A percentile compares a stretch with the other conserved stretches of the same genome.
Evolutionary conservation across 2,888 invertebrate genomes (phyloP).

Genomic region (Agrotis exclamationis): DNA sequence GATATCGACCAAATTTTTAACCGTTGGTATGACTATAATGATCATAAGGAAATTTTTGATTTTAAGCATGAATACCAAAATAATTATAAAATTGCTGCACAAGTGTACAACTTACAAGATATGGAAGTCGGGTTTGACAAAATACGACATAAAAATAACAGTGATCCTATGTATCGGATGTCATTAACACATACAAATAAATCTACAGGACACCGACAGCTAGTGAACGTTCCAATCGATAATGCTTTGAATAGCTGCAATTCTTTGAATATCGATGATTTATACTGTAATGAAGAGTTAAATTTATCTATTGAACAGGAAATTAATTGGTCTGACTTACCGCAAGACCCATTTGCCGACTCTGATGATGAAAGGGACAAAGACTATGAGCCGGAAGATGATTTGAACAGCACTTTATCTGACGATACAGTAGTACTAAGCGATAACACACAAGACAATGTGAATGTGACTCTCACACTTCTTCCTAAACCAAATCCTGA

Average conservation of each 20-base stretch:
- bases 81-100: too few species aligned
- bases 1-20: too few species aligned
- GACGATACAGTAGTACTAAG: constrained; percentile 17
- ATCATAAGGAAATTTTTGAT: too few species aligned
- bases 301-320: constrained; percentile 1
- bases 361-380: constrained; percentile 24
- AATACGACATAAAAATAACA: too few species aligned
- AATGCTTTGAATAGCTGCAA: constrained; percentile 25
- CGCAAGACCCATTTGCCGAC: constrained; percentile 15
- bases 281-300: constrained; percentile 16
- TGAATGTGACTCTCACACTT: constrained; percentile 23
- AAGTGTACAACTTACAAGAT: too few species aligned
- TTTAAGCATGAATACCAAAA: too few species aligned
- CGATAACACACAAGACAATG: constrained; percentile 20
- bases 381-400: constrained; percentile 20
- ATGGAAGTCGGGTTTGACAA: too few species aligned
- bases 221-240: constrained; percentile 26
- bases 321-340: constrained; percentile 1
- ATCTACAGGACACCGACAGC: constrained; percentile 20
- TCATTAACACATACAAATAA: constrained; percentile 16
- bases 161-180: too few species aligned
- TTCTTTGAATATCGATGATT: constrained; percentile 51
- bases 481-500: constrained; percentile 13
- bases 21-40: too few species aligned
- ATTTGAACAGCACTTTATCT: constrained; percentile 23